Percentiles rank a stretch among this genome's conserved stretches.
These are phyloP conservation scores for Frankliniella intonsa DNA, from an alignment of 2,888 invertebrate genomes.

Conservation along the genomic window DNA sequence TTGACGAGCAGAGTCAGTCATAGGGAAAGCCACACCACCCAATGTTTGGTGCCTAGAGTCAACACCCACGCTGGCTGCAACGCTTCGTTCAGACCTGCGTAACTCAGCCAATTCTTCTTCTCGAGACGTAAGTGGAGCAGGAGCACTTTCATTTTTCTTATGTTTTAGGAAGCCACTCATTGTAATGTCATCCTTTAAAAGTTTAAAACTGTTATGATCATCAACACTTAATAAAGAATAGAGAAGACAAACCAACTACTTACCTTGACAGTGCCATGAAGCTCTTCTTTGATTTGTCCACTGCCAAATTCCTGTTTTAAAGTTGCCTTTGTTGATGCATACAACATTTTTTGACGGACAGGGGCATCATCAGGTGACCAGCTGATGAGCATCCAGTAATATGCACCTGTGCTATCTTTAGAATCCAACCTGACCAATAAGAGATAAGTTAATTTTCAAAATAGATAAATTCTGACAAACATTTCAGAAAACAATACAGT, in stretches of 20 bases:
- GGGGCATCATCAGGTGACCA: slow-evolving; percentile 93
- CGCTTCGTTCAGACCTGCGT: slow-evolving; percentile 60
- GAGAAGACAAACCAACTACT: slow-evolving; percentile 4
- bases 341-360: slow-evolving; percentile 93
- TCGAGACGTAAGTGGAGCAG: slow-evolving; percentile 83
- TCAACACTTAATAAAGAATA: slow-evolving; percentile 21
- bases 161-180: slow-evolving; percentile 77
- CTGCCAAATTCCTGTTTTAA: slow-evolving; percentile 94
- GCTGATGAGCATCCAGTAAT: slow-evolving; percentile 88
- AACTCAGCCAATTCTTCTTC: slow-evolving; percentile 81
- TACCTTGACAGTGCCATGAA: slow-evolving; percentile 80
- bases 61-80: slow-evolving; percentile 69
- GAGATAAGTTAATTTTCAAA: slow-evolving; percentile 27
- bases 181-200: slow-evolving; percentile 68
- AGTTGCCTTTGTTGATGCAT: slow-evolving; percentile 96
- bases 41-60: slow-evolving; percentile 84
- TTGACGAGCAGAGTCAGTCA: slow-evolving; percentile 71
- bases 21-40: slow-evolving; percentile 84
- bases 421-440: slow-evolving; percentile 59
- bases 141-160: slow-evolving; percentile 69
- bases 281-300: slow-evolving; percentile 87
- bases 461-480: neutral
- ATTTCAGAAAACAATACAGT: slow-evolving; percentile 27
- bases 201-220: neutral
- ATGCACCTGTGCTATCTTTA: slow-evolving; percentile 68